A percentile compares a stretch with the other conserved stretches of the same genome.
phyloP scores from a whole-genome alignment of 2,797 vertebrate species.

The Pitangus sulphuratus region DNA sequence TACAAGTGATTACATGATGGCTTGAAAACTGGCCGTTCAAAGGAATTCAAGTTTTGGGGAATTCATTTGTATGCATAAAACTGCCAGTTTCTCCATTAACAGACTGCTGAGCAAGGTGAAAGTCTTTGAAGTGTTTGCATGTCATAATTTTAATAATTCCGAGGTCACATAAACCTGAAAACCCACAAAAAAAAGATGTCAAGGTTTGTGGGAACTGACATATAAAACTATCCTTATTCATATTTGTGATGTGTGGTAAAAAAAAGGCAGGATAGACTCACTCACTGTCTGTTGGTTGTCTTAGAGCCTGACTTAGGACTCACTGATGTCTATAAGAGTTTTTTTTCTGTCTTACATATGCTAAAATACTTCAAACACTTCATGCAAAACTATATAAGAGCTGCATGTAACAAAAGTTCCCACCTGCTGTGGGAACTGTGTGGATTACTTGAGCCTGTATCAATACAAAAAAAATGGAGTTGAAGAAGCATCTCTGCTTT shows the following conservation, averaged over 20 bases:
- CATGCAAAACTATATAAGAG: not conserved
- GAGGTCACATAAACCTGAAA: not conserved
- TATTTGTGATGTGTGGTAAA: not conserved
- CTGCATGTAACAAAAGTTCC: not conserved
- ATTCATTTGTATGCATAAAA: not conserved
- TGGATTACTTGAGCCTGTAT: not conserved
- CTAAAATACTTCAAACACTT: not conserved
- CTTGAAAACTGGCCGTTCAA: not conserved
- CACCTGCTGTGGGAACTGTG: not conserved
- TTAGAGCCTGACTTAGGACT: not conserved
- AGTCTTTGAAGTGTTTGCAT: not conserved
- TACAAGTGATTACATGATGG: not conserved
- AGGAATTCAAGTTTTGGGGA: not conserved
- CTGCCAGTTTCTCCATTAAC: not conserved
- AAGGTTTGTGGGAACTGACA: not conserved
- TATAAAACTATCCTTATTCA: not conserved
- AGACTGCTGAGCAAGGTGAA: not conserved
- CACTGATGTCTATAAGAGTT: not conserved
- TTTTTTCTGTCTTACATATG: not conserved
- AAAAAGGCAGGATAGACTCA: not conserved
- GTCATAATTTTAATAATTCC: not conserved
- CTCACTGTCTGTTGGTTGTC: not conserved
- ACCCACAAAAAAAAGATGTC: not conserved
- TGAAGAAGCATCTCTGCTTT: not conserved
- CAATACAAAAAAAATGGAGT: not conserved